Evolutionary conservation across 2,113 vertebrate genomes (phyloP).

Genomic region (Colinus virginianus): DNA sequence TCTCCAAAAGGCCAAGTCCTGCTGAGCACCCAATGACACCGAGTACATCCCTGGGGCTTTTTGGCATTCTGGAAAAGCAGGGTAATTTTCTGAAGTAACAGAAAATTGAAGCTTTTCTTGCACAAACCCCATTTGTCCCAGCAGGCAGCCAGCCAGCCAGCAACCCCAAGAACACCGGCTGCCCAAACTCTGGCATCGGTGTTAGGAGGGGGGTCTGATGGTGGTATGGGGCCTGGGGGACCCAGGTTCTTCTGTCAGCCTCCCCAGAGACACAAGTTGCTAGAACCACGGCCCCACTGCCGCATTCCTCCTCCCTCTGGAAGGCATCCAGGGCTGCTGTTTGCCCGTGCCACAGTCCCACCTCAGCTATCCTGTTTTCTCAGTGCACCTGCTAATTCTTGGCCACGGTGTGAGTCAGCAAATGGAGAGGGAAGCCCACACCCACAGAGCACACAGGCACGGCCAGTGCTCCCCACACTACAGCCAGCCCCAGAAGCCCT

Average conservation of each 20-base stretch:
- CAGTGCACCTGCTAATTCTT: background rate
- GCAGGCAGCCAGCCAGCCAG: background rate
- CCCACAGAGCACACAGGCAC: background rate
- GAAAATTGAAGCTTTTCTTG: background rate
- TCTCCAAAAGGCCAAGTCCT: background rate
- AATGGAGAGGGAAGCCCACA: background rate
- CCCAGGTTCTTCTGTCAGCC: background rate
- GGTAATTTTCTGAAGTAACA: background rate
- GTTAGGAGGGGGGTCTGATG: fast-evolving
- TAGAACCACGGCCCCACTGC: background rate
- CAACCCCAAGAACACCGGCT: background rate
- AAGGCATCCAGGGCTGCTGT: conserved; percentile 8
- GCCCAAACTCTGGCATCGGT: background rate
- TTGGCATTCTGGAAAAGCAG: background rate
- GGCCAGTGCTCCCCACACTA: fast-evolving
- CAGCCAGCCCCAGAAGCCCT: background rate
- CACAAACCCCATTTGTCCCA: background rate
- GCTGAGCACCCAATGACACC: background rate
- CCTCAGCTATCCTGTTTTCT: background rate
- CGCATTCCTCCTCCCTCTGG: background rate
- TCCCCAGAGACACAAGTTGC: background rate
- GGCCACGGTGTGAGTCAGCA: fast-evolving
- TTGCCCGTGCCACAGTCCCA: background rate
- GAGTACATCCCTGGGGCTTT: background rate
- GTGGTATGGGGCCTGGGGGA: fast-evolving